Percentiles rank a stretch among this genome's conserved stretches.
phyloP scores from a whole-genome alignment of 1,140 invertebrate genomes.

The Scaptodrosophila lebanonensis region DNA sequence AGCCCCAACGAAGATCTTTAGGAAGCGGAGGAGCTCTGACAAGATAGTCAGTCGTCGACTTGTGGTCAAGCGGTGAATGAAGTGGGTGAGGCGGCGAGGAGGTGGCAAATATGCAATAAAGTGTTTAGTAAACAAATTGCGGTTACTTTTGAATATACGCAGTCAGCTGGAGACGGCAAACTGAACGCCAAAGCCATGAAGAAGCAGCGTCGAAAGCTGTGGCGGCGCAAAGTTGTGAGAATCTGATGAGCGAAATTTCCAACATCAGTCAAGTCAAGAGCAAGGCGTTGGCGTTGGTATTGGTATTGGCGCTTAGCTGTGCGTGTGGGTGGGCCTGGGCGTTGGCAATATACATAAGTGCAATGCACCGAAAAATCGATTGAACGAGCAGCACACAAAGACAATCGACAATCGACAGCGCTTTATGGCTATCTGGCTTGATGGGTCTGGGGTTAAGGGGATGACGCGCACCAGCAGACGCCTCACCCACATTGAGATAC shows the following conservation, averaged over 20 bases:
- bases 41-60: conserved; percentile 49
- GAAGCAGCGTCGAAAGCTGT: too few species aligned
- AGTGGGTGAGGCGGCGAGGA: not conserved
- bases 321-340: not conserved
- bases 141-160: conserved; percentile 67
- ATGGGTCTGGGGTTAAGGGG: too few species aligned
- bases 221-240: too few species aligned
- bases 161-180: conserved; percentile 43
- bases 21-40: conserved; percentile 5
- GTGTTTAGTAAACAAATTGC: conserved; percentile 74
- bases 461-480: conserved; percentile 1
- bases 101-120: conserved; percentile 39
- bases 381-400: conserved; percentile 44
- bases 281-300: too few species aligned
- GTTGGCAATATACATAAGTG: conserved; percentile 62
- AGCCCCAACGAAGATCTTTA: conserved; percentile 12
- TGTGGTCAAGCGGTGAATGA: conserved; percentile 44
- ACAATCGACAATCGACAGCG: conserved; percentile 24
- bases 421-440: too few species aligned
- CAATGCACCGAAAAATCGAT: conserved; percentile 73
- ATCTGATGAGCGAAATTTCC: too few species aligned
- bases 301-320: not conserved
- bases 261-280: not conserved
- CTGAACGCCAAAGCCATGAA: too few species aligned
- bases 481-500: conserved; percentile 14